Evolutionary conservation across 2,113 vertebrate genomes (phyloP), one percentile per base, ranked within the genome.

Genomic region (Dendropsophus ebraccatus): DNA sequence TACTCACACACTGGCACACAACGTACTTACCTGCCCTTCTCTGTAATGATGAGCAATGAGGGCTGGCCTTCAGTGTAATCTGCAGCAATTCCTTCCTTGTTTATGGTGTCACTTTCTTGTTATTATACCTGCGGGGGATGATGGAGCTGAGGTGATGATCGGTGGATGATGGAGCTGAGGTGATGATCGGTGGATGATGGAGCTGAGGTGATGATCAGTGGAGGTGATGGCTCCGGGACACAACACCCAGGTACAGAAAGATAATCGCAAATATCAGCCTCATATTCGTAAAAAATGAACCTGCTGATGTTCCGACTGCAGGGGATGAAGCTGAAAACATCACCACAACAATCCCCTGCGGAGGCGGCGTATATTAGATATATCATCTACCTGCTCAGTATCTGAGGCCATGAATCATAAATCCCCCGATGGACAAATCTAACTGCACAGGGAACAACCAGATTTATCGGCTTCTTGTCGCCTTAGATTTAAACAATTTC

Each of bases 381-480:
- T 47, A 73, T 47, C 67, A 49, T 47, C 41, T 47, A 47, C 72
- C 25, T 25, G 37, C 41, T n/a, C 5, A 25, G 47, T 74, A 74
- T 25, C 47, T n/a, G 4, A 13, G 37, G 35, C 70, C 23, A 73
- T 74, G 41, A 74, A 74, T 74, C 72, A 74, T 23, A 74, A 47
- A 47, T 49, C 72, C 72, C 45, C 45, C 49, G 41, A 74, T 47
- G 41, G 72, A 74, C 72, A 49, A 12, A 25, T 74, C 28, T 74
- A 45, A 21, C 70, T 45, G 35, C 17, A 1, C 37, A 74, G 41
- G 7, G 23, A 62, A 5, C 58, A 28, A 1, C n/a, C 1, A 23
- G n/a, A 49, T n/a, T 5, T 25, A 74, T 74, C 72, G 12, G 2
- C 41, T 47, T 47, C 41, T 47, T 25, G 12, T 2, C 11, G n/a